A percentile compares a stretch with the other conserved stretches of the same genome.
These are phyloP conservation scores for Leucania comma DNA, from an alignment of 2,888 invertebrate genomes.

Conservation along the genomic window DNA sequence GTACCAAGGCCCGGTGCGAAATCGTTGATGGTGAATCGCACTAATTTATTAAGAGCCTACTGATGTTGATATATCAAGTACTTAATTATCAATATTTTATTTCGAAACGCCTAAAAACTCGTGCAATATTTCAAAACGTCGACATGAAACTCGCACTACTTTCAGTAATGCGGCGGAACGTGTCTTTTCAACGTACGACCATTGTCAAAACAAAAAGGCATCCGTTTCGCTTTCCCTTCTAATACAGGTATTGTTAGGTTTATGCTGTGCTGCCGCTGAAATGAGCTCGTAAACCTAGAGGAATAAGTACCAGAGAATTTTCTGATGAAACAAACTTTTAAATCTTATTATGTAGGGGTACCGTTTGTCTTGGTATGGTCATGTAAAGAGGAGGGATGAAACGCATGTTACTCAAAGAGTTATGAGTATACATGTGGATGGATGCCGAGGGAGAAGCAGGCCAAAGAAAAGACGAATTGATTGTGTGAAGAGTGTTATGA, in stretches of 20 bases:
- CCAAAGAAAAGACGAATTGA: too few species aligned
- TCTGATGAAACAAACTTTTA: not conserved
- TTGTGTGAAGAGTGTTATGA: too few species aligned
- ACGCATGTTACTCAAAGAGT: too few species aligned
- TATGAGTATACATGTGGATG: too few species aligned
- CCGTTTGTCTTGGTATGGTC: too few species aligned
- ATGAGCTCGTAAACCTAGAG: not conserved
- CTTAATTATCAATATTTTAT: not conserved
- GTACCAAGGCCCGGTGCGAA: too few species aligned
- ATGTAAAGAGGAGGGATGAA: too few species aligned
- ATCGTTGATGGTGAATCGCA: too few species aligned
- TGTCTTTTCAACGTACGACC: conserved; percentile 47
- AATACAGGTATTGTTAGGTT: conserved; percentile 52
- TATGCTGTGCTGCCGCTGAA: not conserved
- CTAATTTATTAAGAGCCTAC: too few species aligned
- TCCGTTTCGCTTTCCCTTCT: conserved; percentile 56
- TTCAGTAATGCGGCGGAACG: conserved; percentile 38
- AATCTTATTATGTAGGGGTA: too few species aligned
- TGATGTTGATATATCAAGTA: not conserved
- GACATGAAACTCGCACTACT: conserved; percentile 12
- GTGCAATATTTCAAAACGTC: conserved; percentile 1
- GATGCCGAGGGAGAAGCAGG: too few species aligned
- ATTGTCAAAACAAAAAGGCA: conserved; percentile 52
- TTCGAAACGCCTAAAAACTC: not conserved
- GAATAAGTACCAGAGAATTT: not conserved